Evolutionary conservation across 2,797 vertebrate species (phyloP), one percentile per base, ranked within the genome.

Genomic region (Pangasius krempfi): DNA sequence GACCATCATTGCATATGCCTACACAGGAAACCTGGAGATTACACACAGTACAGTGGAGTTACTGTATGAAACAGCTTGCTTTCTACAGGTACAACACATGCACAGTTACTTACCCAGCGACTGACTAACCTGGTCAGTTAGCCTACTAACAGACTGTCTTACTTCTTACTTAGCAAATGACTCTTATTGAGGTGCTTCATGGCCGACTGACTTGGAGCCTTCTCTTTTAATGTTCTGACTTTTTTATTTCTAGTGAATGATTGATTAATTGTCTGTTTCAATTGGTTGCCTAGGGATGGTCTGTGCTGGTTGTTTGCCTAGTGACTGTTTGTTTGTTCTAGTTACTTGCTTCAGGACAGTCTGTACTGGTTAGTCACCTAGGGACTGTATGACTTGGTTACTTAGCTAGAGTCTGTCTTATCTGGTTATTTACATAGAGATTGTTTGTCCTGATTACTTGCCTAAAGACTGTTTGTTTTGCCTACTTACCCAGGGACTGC

Each of bases 51-150:
- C 97, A 0, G 98, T 99, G 47, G 99, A 99, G 94, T 98, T 98
- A 91, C 98, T 99, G 60, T 99, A 99, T 84, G 99, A 99, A 95
- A 99, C 99, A 0, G 98, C 99, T 89, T 99, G 98, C 96, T 99
- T 99, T 95, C 94, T 99, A 60, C 98, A 99, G 98, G 99, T 99
- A 80, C 22, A 40, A 62, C 40, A 50, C 70, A 44, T 50, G 33
- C 47, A 3, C 7, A 40, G 27, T 56, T 16, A 64, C 80, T 83
- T 60, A 47, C 9, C 10, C 54, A 37, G 1, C 37, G 56, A 60
- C 20, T 25, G 56, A 33, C 78, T 60, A 37, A 40, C 52, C 56
- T 60, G 56, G 30, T 22, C 30, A 56, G 47, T 56, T 79, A 56
- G 14, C 27, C 13, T 52, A 30, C 27, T n/a, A 50, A 52, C 78